Percentiles rank a stretch among this genome's conserved stretches.
phyloP scores from a whole-genome alignment of 2,888 invertebrate genomes.

The Eupithecia subfuscata region DNA sequence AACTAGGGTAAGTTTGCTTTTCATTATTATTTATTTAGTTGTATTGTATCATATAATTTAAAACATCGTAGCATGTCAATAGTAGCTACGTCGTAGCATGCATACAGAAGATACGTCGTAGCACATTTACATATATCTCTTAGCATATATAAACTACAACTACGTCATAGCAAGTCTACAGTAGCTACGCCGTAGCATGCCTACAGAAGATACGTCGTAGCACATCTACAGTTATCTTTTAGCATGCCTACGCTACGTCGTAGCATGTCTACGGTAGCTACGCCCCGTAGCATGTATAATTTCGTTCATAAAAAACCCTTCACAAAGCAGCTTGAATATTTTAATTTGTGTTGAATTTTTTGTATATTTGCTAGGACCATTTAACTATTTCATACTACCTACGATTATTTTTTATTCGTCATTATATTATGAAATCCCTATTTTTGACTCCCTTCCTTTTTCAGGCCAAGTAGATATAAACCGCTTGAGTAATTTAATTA shows the following conservation, averaged over 20 bases:
- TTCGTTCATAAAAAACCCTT: too few species aligned
- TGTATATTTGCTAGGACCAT: too few species aligned
- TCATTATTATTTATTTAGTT: neutral
- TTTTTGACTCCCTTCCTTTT: too few species aligned
- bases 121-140: neutral
- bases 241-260: neutral
- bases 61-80: neutral
- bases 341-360: too few species aligned
- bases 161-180: neutral
- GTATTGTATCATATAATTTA: neutral
- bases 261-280: neutral
- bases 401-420: too few species aligned
- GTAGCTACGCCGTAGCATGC: neutral
- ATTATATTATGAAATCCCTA: too few species aligned
- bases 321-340: too few species aligned
- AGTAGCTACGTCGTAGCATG: neutral
- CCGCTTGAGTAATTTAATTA: too few species aligned
- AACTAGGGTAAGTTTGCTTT: slow-evolving; percentile 62
- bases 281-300: too few species aligned
- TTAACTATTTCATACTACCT: too few species aligned
- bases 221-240: neutral
- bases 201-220: neutral
- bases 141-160: too few species aligned
- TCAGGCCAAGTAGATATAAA: too few species aligned
- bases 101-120: neutral